Evolutionary conservation across 2,797 vertebrate species (phyloP).

Genomic region (Falco novaeseelandiae): DNA sequence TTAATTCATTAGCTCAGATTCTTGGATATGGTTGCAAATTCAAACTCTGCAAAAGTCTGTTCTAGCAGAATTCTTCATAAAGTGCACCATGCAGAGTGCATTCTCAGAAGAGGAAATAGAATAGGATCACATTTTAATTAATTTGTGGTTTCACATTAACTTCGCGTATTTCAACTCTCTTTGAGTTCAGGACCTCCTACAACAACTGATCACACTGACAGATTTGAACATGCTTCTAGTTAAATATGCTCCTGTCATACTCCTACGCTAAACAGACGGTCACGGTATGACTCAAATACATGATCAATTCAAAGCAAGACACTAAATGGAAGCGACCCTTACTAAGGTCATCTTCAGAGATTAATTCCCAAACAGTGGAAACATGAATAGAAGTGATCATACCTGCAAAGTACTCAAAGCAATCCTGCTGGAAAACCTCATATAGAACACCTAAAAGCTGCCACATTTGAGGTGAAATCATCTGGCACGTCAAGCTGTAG

Average conservation of each 20-base stretch:
- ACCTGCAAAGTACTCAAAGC: conserved; percentile 98
- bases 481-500: conserved; percentile 93
- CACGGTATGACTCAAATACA: conserved; percentile 22
- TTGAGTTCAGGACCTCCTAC: not conserved
- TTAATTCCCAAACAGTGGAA: not conserved
- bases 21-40: not conserved
- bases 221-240: not conserved
- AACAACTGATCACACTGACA: not conserved
- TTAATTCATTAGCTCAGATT: not conserved
- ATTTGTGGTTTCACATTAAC: not conserved
- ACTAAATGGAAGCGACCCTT: not conserved
- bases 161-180: not conserved
- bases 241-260: not conserved
- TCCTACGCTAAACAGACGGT: not conserved
- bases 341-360: not conserved
- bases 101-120: not conserved
- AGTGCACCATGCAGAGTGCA: not conserved
- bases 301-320: not conserved
- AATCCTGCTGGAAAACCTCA: conserved; percentile 95
- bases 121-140: not conserved
- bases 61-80: not conserved
- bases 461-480: conserved; percentile 97
- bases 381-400: not conserved
- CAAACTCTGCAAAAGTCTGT: not conserved
- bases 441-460: conserved; percentile 92